Evolutionary conservation across 2,797 vertebrate species (phyloP), one percentile per base, ranked within the genome.

Genomic region (Cephalopachus bancanus): DNA sequence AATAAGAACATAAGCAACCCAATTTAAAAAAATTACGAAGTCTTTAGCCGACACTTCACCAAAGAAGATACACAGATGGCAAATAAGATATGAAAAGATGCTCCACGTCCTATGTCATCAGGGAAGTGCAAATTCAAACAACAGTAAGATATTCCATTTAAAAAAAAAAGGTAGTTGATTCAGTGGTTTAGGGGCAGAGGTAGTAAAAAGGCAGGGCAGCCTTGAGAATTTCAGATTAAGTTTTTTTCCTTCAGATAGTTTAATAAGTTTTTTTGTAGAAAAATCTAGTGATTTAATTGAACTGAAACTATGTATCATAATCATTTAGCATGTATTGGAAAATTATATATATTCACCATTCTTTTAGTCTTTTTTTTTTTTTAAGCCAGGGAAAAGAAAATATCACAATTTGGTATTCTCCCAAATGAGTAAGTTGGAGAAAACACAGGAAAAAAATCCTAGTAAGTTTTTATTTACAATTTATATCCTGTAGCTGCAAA

Each of bases 211-310:
- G 10, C 30, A 19, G n/a, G 28, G 9, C 44, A 44, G 44, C 24
- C 89, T 79, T 2, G 4, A 93, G 59, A 92, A 85, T 65, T 92
- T 64, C 62, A 71, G 49, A 72, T 64, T 67, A 19, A 33, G 17
- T 33, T 85, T 22, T 10, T 94, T 92, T 67, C 78, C 53, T 59
- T 62, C 67, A 59, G 51, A 20, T 69, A 69, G 79, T 85, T 57
- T 85, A 83, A 59, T n/a, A 62, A 59, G 19, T 16, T 28, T 67
- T 92, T 76, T 53, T 28, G 33, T 33, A 78, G 22, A 64, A 83
- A 64, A 78, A 79, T 33, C 26, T 24, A 84, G 26, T 89, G 49
- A 91, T 86, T 65, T 88, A 59, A 83, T 51, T 72, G 51, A 95
- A 78, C n/a, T 78, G 64, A 89, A 88, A 89, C 28, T 83, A 62